A percentile compares a stretch with the other conserved stretches of the same genome.
Conservation (phyloP, 1,140 invertebrate species). For the Lineus longissimus region DNA sequence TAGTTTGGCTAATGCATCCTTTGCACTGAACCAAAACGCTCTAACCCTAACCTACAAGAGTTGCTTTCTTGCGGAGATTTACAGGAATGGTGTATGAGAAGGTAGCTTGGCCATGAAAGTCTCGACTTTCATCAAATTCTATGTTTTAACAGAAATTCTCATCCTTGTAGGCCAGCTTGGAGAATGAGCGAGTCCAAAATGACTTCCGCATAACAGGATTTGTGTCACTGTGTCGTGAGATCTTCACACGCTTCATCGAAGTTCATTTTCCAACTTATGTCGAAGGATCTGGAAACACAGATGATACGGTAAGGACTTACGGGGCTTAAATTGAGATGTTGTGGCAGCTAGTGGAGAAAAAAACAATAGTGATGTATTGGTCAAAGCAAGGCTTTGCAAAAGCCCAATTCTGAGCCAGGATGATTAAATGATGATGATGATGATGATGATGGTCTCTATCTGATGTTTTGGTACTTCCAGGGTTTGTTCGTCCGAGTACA, state of each 20-base stretch:
- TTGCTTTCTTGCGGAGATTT: too few species aligned
- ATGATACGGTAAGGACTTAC: too few species aligned
- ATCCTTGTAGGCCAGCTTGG: slow-evolving; percentile 36
- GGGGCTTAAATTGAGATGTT: too few species aligned
- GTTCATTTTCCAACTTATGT: slow-evolving; percentile 38
- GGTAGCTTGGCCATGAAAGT: too few species aligned
- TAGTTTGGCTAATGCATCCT: neutral
- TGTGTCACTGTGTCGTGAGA: slow-evolving; percentile 47
- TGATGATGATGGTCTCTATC: too few species aligned
- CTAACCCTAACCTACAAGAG: neutral
- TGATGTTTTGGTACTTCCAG: neutral
- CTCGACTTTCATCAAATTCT: too few species aligned
- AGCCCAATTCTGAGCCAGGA: too few species aligned
- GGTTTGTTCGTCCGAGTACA: neutral
- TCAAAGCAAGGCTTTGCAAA: too few species aligned
- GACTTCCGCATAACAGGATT: slow-evolving; percentile 34
- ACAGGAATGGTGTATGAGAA: too few species aligned
- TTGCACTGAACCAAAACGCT: neutral
- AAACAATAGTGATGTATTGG: too few species aligned
- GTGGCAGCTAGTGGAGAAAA: too few species aligned
- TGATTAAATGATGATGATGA: too few species aligned
- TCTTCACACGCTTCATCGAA: slow-evolving; percentile 36
- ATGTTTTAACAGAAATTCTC: neutral
- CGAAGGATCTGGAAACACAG: slow-evolving; percentile 14
- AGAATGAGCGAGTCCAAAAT: slow-evolving; percentile 33